phyloP scores from a whole-genome alignment of 2,888 invertebrate genomes.

The Xylophagus ater region DNA sequence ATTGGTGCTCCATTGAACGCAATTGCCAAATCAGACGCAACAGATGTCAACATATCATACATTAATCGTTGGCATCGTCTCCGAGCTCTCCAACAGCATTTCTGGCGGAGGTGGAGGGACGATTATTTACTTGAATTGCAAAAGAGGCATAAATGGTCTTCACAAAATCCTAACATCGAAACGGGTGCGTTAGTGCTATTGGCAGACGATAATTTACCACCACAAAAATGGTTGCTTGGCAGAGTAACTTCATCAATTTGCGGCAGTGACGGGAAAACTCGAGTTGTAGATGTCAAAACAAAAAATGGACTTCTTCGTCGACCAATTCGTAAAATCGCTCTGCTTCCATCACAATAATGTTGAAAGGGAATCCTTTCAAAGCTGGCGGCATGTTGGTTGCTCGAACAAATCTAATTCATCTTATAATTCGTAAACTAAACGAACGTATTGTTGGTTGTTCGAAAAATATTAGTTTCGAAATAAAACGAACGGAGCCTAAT shows the following conservation, averaged over 20 bases:
- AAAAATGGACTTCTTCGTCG: not conserved
- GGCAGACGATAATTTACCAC: slow-evolving; percentile 11
- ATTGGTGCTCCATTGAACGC: slow-evolving; percentile 6
- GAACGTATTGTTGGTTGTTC: too few relatives aligned
- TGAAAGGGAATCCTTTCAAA: too few relatives aligned
- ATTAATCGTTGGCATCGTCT: slow-evolving; percentile 10
- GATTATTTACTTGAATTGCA: slow-evolving; percentile 10
- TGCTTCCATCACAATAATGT: too few relatives aligned
- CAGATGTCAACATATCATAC: slow-evolving; percentile 1
- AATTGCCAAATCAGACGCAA: not conserved
- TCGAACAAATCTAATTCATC: too few relatives aligned
- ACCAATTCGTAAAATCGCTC: too few relatives aligned
- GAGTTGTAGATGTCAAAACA: slow-evolving; percentile 12
- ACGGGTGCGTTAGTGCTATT: slow-evolving; percentile 6
- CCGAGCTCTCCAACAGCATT: slow-evolving; percentile 6
- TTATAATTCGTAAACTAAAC: too few relatives aligned
- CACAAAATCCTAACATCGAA: slow-evolving; percentile 2
- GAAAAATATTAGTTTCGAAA: too few relatives aligned
- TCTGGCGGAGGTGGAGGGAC: slow-evolving; percentile 10
- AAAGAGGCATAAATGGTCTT: slow-evolving; percentile 12
- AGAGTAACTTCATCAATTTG: slow-evolving; percentile 5
- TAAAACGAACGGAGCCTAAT: too few relatives aligned
- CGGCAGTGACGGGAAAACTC: slow-evolving; percentile 8
- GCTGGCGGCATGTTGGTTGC: too few relatives aligned
- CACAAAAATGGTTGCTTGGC: slow-evolving; percentile 11